Evolutionary conservation across 1,140 invertebrate species (phyloP).

Genomic region (Meloidogyne exigua): DNA sequence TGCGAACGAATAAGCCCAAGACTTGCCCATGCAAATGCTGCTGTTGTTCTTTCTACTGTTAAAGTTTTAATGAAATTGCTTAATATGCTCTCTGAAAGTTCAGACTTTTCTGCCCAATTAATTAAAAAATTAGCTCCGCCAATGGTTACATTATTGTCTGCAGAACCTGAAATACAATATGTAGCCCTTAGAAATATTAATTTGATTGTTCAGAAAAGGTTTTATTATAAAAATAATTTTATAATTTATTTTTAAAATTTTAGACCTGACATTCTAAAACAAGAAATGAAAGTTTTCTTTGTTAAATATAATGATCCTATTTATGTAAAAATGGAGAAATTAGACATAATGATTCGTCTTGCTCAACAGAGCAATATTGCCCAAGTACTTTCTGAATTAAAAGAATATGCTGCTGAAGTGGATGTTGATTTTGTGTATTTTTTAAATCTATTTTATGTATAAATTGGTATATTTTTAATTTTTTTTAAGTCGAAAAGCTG

Average conservation of each 20-base stretch:
- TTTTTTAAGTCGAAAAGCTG: constrained; percentile 91
- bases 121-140: constrained; percentile 96
- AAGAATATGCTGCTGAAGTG: constrained; percentile 74
- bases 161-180: constrained; percentile 97
- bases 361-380: constrained; percentile 97
- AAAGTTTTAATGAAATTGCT: constrained; percentile 95
- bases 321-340: constrained; percentile 89
- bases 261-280: constrained; percentile 94
- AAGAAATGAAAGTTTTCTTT: constrained; percentile 99
- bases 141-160: constrained; percentile 93
- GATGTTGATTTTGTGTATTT: not conserved
- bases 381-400: constrained; percentile 95
- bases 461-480: constrained; percentile 67
- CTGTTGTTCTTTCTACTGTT: constrained; percentile 96
- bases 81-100: constrained; percentile 88
- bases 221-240: not conserved
- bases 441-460: not conserved
- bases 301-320: constrained; percentile 98
- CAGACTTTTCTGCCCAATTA: constrained; percentile 87
- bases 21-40: constrained; percentile 96
- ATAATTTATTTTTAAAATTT: constrained; percentile 19
- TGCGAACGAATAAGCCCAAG: constrained; percentile 96
- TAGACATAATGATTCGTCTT: constrained; percentile 98
- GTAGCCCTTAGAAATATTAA: constrained; percentile 97
- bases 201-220: constrained; percentile 92